phyloP scores from a whole-genome alignment of 2,888 invertebrate genomes.

The Mythimna ferrago region DNA sequence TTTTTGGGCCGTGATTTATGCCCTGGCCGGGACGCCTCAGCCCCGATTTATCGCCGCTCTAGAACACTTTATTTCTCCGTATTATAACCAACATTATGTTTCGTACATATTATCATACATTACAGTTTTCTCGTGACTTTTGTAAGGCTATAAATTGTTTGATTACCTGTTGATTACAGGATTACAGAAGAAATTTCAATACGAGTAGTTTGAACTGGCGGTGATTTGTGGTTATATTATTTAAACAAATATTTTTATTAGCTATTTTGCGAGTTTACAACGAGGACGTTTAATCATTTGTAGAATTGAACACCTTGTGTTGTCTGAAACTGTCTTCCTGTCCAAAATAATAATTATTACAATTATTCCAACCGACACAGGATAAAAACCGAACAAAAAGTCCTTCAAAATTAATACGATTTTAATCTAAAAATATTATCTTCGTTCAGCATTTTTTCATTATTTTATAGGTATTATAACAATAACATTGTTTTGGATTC shows the following conservation, averaged over 20 bases:
- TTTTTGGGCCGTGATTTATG: constrained; percentile 61
- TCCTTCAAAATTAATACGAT: background rate
- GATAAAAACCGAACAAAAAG: background rate
- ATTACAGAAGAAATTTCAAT: background rate
- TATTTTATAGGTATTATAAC: background rate
- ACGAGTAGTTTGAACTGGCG: background rate
- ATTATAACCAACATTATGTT: constrained; percentile 52
- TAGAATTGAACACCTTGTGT: no score
- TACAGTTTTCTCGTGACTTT: constrained; percentile 14
- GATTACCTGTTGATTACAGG: background rate
- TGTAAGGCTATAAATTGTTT: background rate
- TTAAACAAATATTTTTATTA: background rate
- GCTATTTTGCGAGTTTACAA: background rate
- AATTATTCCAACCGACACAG: no score
- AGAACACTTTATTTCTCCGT: constrained; percentile 56
- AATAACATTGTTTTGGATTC: constrained; percentile 11
- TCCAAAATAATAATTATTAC: no score
- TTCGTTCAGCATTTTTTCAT: background rate
- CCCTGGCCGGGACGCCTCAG: constrained; percentile 34
- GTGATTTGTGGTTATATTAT: background rate
- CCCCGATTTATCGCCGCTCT: constrained; percentile 54
- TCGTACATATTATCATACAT: constrained; percentile 43
- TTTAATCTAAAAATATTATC: background rate
- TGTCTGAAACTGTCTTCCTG: no score
- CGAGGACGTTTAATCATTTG: background rate